Evolutionary conservation across 2,113 vertebrate species (phyloP), one percentile per base, ranked within the genome.

Genomic region (Pitta sordida): DNA sequence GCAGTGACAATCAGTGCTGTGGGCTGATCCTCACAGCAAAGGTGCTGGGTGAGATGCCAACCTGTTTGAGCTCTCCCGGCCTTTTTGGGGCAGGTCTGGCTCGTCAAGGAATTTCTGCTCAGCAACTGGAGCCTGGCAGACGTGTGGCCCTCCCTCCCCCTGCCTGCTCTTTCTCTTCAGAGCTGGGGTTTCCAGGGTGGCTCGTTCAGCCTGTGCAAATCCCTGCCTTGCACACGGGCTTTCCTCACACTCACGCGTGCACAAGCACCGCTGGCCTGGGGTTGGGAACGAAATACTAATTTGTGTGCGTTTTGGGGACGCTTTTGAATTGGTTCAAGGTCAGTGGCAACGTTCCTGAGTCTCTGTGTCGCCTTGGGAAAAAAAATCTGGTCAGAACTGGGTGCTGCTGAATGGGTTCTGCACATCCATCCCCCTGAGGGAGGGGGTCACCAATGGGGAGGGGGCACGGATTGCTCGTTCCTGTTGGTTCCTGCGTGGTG

Each of bases 271-370:
- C n/a, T 15, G n/a, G 36, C 43, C 22, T 3, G 27, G 55, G 43
- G 6, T n/a, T 94, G 67, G 86, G 36, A 77, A 49, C 27, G 2
- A 71, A 74, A 64, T 49, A 14, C 71, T 62, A 15, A 73, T 87
- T 37, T 37, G 5, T 12, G 13, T 37, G 74, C n/a, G 2, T 79
- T 89, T 48, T 46, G 48, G 68, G 68, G 70, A 52, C 5, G 30
- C 26, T 74, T 78, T 81, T 27, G 32, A 95, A 83, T 49, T 88
- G 87, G 65, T 80, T 95, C 93, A 92, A 93, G 93, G 91, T 82
- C 69, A 32, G 56, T 22, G 73, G 21, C 75, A 90, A 82, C 62
- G 62, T 73, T 88, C 79, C 37, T 27, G 68, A 73, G 82, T 17
- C 77, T 52, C 48, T 41, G 29, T 60, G 75, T 83, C 36, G 11